Evolutionary conservation across 2,888 invertebrate species (phyloP), one percentile per base, ranked within the genome.

Genomic region (Ethmia dodecea): DNA sequence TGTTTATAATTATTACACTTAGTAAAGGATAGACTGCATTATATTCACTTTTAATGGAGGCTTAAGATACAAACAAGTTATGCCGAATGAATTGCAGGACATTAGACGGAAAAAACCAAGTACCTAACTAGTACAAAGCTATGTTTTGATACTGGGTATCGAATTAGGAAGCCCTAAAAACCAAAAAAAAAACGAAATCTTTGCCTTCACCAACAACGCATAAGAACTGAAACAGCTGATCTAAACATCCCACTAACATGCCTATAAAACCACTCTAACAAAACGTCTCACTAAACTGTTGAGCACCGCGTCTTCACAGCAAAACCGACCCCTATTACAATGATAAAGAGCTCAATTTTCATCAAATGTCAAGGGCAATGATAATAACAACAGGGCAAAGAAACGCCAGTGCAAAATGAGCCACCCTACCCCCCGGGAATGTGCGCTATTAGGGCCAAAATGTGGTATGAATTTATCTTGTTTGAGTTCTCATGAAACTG

Each of bases 341-440:
- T 20, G 35, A 27, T 18, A 52, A 64, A 71, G 59, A 73, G 77
- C 65, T 59, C 55, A 75, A 68, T 68, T 62, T 78, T 49, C 52
- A 65, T 60, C 54, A 56, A 50, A 56, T 49, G 46, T 58, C 47
- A 56, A 60, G 51, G 62, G 57, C 68, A 60, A 72, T 72, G 70
- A 78, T 77, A 76, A 79, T 79, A 83, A 79, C 74, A 76, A 75
- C 75, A 77, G 64, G 64, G 61, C 60, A 72, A 73, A 75, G 73
- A 71, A 72, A 52, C 60, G 42, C 78, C 75, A 69, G 39, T 55
- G 40, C 60, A 56, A 55, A 50, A 37, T 58, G 81, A 59, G 18
- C 72, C 37, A 58, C 46, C 38, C 55, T 43, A 38, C 47, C 52
- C 40, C 41, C 46, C 40, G 35, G 31, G 37, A 11, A 12, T 37